These are phyloP conservation scores for Diuraphis noxia DNA, from an alignment of 1,140 invertebrate genomes.

Conservation along the genomic window DNA sequence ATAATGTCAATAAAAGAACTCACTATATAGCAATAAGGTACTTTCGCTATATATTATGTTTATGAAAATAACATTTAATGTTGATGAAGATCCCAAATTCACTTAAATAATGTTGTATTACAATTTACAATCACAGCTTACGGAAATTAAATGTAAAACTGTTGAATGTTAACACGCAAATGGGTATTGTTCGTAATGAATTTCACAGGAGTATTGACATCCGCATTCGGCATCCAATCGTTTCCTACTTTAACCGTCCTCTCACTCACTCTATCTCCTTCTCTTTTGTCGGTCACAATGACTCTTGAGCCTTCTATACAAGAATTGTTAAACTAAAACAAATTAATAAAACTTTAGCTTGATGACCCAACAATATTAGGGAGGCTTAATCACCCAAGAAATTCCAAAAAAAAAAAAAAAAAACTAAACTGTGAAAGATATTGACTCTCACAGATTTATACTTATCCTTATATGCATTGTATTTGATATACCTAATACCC, in stretches of 20 bases:
- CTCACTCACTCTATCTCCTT: background rate
- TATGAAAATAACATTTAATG: background rate
- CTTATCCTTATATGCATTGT: too few relatives aligned
- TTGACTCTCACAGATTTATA: too few relatives aligned
- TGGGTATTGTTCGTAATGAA: background rate
- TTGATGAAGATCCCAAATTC: background rate
- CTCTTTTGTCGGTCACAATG: background rate
- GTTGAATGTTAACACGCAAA: background rate
- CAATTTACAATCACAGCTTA: background rate
- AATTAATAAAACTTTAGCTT: background rate
- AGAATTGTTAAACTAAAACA: background rate
- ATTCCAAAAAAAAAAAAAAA: too few relatives aligned
- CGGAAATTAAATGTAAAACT: background rate
- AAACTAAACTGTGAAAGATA: too few relatives aligned
- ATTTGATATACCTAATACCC: too few relatives aligned
- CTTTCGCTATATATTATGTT: too few relatives aligned
- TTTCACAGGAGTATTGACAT: background rate
- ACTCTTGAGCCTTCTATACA: background rate
- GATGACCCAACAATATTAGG: too few relatives aligned
- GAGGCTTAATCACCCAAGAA: too few relatives aligned
- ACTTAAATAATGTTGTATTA: background rate
- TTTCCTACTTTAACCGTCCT: background rate
- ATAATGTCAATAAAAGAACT: background rate
- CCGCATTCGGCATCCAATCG: background rate
- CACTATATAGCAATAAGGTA: background rate